Conservation (phyloP, 2,888 invertebrate species). For the Andrena flavipes region DNA sequence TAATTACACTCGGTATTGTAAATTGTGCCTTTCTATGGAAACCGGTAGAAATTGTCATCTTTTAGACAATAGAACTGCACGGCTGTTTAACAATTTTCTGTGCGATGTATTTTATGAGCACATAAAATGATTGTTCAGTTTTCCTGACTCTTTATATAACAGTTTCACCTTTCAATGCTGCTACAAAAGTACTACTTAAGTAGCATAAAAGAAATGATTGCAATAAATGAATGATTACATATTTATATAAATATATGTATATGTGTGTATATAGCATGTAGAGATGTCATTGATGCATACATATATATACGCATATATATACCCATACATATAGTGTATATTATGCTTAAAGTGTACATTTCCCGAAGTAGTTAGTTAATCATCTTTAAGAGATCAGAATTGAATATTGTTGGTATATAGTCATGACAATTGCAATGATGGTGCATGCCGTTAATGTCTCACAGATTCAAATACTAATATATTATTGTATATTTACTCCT, state of each 20-base stretch:
- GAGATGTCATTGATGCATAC: background rate
- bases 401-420: background rate
- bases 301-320: no score
- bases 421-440: background rate
- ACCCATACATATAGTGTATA: no score
- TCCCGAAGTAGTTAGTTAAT: no score
- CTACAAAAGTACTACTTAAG: slow-evolving; percentile 7
- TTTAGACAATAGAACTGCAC: background rate
- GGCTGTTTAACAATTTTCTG: background rate
- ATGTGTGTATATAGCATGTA: background rate
- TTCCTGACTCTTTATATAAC: background rate
- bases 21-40: background rate
- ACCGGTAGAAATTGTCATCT: background rate
- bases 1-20: background rate
- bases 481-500: background rate
- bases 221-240: background rate
- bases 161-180: background rate
- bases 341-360: no score
- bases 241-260: background rate
- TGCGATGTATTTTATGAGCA: background rate
- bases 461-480: background rate
- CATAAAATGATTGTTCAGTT: background rate
- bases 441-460: background rate
- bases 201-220: background rate
- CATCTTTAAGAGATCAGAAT: no score